Evolutionary conservation across 2,797 vertebrate genomes (phyloP).

Genomic region (Coccyzus lansbergi): DNA sequence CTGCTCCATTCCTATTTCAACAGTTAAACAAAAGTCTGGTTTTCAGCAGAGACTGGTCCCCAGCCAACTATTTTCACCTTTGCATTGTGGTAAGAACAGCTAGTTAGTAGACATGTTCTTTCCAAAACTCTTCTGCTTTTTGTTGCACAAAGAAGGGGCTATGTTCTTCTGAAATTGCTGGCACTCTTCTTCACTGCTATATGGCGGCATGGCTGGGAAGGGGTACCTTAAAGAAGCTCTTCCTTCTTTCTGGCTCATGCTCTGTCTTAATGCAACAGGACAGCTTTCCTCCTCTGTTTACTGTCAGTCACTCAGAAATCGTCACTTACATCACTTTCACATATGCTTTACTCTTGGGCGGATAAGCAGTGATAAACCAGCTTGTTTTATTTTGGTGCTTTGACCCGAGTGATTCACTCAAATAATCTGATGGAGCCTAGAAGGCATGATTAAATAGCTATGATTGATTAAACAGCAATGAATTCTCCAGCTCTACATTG

Average conservation of each 20-base stretch:
- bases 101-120: neutral
- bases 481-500: neutral
- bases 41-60: neutral
- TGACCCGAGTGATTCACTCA: neutral
- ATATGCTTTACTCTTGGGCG: neutral
- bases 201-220: neutral
- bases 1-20: neutral
- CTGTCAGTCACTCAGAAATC: neutral
- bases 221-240: neutral
- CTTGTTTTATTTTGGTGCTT: conserved; percentile 31
- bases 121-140: neutral
- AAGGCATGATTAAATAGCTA: neutral
- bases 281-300: neutral
- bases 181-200: neutral
- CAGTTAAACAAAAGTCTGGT: neutral
- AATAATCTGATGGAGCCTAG: neutral
- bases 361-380: neutral
- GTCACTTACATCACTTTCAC: conserved; percentile 4
- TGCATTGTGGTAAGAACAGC: neutral
- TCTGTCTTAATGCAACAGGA: neutral
- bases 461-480: conserved; percentile 11
- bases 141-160: neutral
- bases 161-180: neutral
- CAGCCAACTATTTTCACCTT: neutral
- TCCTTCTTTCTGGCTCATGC: neutral